Evolutionary conservation across 2,113 vertebrate species (phyloP).

Genomic region (Eptesicus fuscus): DNA sequence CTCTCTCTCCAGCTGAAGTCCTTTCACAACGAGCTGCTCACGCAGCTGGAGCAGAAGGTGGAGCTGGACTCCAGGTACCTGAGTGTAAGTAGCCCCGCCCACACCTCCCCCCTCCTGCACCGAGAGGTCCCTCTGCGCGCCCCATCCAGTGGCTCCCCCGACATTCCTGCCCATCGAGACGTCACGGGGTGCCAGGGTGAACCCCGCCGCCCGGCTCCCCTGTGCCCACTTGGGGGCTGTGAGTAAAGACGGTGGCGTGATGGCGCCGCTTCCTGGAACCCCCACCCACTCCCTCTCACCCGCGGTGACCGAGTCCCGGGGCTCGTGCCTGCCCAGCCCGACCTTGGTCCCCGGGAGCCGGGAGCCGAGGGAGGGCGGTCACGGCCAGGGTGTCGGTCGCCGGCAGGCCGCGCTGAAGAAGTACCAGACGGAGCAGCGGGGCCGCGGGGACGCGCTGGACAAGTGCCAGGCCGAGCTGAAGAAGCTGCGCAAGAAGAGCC

Average conservation of each 20-base stretch:
- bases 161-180: fast-evolving
- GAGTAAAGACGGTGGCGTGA: fast-evolving
- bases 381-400: fast-evolving
- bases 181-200: fast-evolving
- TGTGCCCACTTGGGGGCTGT: fast-evolving
- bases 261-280: fast-evolving
- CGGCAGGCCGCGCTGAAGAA: slow-evolving; percentile 96
- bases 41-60: slow-evolving; percentile 98
- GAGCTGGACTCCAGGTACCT: slow-evolving; percentile 96
- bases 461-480: slow-evolving; percentile 97
- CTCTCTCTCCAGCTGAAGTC: slow-evolving; percentile 89
- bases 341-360: no score
- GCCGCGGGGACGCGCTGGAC: slow-evolving; percentile 94
- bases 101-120: fast-evolving
- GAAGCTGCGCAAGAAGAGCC: slow-evolving; percentile 98
- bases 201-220: fast-evolving
- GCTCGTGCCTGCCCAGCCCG: fast-evolving
- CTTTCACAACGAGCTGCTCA: slow-evolving; percentile 97
- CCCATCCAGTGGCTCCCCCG: background rate
- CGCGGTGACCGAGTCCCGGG: fast-evolving
- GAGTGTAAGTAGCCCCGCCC: slow-evolving; percentile 86
- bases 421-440: slow-evolving; percentile 96
- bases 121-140: background rate
- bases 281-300: fast-evolving
- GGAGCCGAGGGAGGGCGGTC: background rate